A percentile compares a stretch with the other conserved stretches of the same genome.
These are phyloP conservation scores for Trachythela sp. DNA, from an alignment of 64 coral and sea anemone species.

Conservation along the genomic window DNA sequence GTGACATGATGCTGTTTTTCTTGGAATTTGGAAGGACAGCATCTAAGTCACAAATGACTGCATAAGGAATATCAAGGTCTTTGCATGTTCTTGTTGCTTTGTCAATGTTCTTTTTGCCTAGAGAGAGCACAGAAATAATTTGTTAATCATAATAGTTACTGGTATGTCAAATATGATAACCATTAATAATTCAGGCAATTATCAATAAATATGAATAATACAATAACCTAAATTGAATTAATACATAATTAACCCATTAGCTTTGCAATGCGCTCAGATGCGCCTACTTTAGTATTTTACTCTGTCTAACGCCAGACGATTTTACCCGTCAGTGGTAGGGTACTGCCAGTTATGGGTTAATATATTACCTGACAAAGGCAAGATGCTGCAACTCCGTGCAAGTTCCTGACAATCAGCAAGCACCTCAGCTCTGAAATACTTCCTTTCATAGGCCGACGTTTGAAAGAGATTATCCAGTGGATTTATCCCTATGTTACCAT, in stretches of 20 bases:
- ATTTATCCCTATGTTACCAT: conserved; percentile 1
- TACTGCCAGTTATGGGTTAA: too few relatives aligned
- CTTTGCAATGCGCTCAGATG: too few relatives aligned
- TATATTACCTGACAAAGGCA: neutral
- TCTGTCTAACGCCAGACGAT: too few relatives aligned
- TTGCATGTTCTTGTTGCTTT: conserved; percentile 78
- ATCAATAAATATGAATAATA: neutral
- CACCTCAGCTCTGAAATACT: conserved; percentile 56
- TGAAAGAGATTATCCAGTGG: conserved; percentile 58
- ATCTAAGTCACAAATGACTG: conserved; percentile 80
- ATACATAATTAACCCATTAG: too few relatives aligned
- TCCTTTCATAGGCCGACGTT: conserved; percentile 60
- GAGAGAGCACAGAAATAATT: too few relatives aligned
- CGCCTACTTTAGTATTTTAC: too few relatives aligned
- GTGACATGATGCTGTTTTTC: conserved; percentile 70
- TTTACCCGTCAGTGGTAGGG: too few relatives aligned
- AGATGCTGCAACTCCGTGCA: conserved; percentile 57
- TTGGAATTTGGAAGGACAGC: conserved; percentile 80
- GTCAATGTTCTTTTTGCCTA: conserved; percentile 80
- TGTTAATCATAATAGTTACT: too few relatives aligned
- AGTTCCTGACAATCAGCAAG: conserved; percentile 60
- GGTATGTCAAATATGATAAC: too few relatives aligned
- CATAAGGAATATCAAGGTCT: conserved; percentile 73
- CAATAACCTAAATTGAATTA: neutral
- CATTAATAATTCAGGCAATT: too few relatives aligned